Evolutionary conservation across 2,888 invertebrate species (phyloP), one percentile per base, ranked within the genome.

Genomic region (Cephus rjabovi): DNA sequence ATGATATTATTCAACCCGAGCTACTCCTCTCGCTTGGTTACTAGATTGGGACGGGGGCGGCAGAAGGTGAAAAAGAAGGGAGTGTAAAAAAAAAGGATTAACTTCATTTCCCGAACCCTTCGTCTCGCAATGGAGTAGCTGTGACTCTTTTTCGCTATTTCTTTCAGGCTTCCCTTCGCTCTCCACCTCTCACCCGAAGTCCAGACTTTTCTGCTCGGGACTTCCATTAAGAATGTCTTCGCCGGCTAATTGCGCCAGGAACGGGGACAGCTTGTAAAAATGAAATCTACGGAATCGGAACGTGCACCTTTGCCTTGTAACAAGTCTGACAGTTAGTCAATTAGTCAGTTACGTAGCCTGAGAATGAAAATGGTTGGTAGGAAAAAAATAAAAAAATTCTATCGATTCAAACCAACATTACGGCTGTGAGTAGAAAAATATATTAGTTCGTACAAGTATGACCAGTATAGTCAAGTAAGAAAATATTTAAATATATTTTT

Each of bases 1-100:
- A 85, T 82, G 84, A 86, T 81, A 86, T 86, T 86, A 83, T 83
- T 79, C 81, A 80, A 82, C 81, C 80, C 78, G 79, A 70, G 79
- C 76, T 69, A 56, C 75, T 77, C 69, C n/a, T 74, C 37, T 12
- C 37, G 75, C 75, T 73, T 56, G 68, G 31, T 30, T 30, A 31
- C 33, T 40, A 11, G 37, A n/a, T 34, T 69, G 69, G 34, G 34
- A 4, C 4, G 31, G 30, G 23, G 12, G 30, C 40, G 30, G 73
- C 15, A 23, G 75, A 77, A 80, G 75, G 68, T 23, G 56, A 56
- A 56, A 1, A 40, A 23, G 40, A 71, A 56, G 31, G 69, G 69
- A 75, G 4, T 3, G 35, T 11, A 35, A 35, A 12, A 12, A 69
- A 76, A 69, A 31, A 69, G 76, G 75, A 40, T 34, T 56, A 56